phyloP scores from a whole-genome alignment of 2,888 invertebrate genomes.

The Lapara coniferarum region DNA sequence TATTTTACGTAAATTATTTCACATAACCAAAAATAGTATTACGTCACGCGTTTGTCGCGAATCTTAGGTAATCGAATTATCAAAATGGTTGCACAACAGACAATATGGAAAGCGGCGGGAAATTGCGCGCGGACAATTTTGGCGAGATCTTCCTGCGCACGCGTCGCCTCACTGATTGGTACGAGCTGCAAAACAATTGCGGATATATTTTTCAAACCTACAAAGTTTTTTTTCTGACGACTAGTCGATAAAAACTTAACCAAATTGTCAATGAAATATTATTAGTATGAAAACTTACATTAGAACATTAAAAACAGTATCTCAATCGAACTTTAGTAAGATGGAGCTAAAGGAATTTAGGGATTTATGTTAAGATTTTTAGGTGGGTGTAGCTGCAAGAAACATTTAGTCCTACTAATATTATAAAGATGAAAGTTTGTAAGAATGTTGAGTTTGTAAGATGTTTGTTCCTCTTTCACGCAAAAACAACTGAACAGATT shows the following conservation, averaged over 20 bases:
- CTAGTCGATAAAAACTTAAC: not conserved
- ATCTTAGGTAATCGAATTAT: conserved; percentile 69
- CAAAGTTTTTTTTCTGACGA: too few relatives aligned
- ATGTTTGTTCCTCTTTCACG: too few relatives aligned
- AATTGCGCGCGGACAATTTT: conserved; percentile 80
- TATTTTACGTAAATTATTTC: not conserved
- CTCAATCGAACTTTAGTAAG: too few relatives aligned
- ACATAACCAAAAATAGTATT: not conserved
- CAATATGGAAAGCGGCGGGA: conserved; percentile 77
- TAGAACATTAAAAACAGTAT: too few relatives aligned
- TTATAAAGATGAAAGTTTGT: too few relatives aligned
- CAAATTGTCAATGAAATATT: not conserved
- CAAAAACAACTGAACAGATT: too few relatives aligned
- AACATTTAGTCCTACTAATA: too few relatives aligned
- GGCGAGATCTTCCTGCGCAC: conserved; percentile 73
- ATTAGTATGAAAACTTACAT: not conserved
- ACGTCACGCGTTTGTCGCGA: not conserved
- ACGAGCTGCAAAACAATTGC: conserved; percentile 32
- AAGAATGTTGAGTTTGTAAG: too few relatives aligned
- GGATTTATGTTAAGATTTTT: too few relatives aligned
- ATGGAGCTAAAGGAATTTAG: too few relatives aligned
- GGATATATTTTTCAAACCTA: conserved; percentile 7
- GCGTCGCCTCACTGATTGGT: conserved; percentile 56
- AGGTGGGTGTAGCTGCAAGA: too few relatives aligned
- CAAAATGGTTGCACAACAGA: conserved; percentile 57